Conservation (phyloP, 2,113 vertebrate genomes). For the Sinocyclocheilus anophthalmus region DNA sequence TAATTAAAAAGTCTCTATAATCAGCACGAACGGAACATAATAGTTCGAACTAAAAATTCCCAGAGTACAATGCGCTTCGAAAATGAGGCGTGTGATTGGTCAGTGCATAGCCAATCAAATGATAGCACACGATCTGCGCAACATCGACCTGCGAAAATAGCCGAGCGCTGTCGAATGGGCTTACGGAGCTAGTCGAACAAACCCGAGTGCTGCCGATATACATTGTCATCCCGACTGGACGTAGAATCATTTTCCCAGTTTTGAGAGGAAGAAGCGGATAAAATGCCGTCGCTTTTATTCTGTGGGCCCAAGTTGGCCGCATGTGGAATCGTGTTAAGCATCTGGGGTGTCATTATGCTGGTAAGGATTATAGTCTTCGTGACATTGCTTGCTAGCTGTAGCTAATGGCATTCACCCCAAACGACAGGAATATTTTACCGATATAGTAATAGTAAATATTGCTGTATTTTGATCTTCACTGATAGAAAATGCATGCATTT, state of each 20-base stretch:
- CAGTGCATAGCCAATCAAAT: slow-evolving; percentile 3
- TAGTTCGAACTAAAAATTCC: slow-evolving; percentile 34
- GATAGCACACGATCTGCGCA: background rate
- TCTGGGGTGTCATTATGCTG: slow-evolving; percentile 93
- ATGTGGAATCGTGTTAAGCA: slow-evolving; percentile 90
- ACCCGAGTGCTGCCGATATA: slow-evolving; percentile 37
- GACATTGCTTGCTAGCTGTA: slow-evolving; percentile 30
- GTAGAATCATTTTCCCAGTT: background rate
- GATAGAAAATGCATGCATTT: background rate
- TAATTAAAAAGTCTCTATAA: background rate
- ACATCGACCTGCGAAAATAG: background rate
- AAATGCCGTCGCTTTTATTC: slow-evolving; percentile 87
- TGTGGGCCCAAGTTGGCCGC: slow-evolving; percentile 92
- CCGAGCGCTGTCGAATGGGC: slow-evolving; percentile 36
- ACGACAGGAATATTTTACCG: background rate
- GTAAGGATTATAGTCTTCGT: slow-evolving; percentile 68
- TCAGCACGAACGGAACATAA: background rate
- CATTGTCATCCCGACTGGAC: background rate
- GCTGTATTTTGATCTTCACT: too few species aligned
- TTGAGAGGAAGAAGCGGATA: background rate
- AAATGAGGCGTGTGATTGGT: slow-evolving; percentile 25
- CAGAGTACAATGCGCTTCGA: slow-evolving; percentile 32
- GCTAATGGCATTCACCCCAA: slow-evolving; percentile 30
- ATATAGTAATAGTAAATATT: background rate
- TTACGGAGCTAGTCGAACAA: slow-evolving; percentile 44